Conservation (phyloP, 2,888 invertebrate genomes). For the Gasteruption jaculator region DNA sequence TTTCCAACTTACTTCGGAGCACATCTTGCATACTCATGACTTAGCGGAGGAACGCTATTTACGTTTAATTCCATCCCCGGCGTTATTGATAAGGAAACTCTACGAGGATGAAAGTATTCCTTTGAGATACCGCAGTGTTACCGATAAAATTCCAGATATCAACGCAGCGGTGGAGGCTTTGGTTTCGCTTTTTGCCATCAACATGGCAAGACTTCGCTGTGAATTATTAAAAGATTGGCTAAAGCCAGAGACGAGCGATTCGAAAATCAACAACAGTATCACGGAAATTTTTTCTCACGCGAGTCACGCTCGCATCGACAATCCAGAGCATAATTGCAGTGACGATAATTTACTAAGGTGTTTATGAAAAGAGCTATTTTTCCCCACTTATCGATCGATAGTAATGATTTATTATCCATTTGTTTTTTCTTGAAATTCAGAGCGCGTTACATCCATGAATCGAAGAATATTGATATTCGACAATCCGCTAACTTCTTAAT, state of each 20-base stretch:
- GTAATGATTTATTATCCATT: background rate
- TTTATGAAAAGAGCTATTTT: background rate
- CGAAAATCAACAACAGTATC: conserved; percentile 31
- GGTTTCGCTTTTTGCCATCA: conserved; percentile 47
- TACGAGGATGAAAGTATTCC: conserved; percentile 54
- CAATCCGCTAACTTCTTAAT: conserved; percentile 40
- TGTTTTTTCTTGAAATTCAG: conserved; percentile 26
- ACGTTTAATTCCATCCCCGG: conserved; percentile 46
- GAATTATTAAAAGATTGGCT: conserved; percentile 50
- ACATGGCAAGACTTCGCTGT: conserved; percentile 45
- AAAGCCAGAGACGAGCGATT: conserved; percentile 27
- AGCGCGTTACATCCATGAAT: conserved; percentile 47
- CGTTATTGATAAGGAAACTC: conserved; percentile 50
- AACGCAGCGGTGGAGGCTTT: conserved; percentile 53
- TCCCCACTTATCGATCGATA: too few species aligned
- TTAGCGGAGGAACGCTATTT: conserved; percentile 51
- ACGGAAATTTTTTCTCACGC: conserved; percentile 29
- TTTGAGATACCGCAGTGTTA: conserved; percentile 40
- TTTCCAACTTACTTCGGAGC: conserved; percentile 49
- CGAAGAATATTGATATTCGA: conserved; percentile 34
- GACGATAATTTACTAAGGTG: conserved; percentile 38
- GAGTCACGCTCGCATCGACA: conserved; percentile 12
- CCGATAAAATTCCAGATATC: conserved; percentile 49
- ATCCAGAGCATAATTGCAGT: conserved; percentile 20
- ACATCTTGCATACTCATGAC: conserved; percentile 52